phyloP scores from a whole-genome alignment of 2,113 vertebrate genomes.

The Callionymus lyra region DNA sequence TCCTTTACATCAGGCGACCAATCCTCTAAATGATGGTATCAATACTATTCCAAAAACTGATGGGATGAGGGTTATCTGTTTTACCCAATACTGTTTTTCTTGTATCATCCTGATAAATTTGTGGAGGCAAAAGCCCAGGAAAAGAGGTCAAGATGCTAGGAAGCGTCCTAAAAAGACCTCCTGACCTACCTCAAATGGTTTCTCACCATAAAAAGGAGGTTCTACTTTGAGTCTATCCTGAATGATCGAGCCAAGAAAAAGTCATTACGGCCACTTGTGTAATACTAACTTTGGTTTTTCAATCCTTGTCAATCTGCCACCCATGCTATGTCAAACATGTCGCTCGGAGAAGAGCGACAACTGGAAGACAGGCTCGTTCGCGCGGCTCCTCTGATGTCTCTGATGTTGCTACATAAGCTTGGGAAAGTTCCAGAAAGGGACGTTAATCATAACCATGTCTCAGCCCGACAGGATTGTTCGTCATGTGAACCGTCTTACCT shows the following conservation, averaged over 20 bases:
- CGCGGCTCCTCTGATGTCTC: slow-evolving; percentile 45
- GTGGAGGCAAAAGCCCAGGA: no score
- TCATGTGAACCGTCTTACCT: slow-evolving; percentile 33
- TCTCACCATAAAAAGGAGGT: no score
- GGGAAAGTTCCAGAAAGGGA: slow-evolving; percentile 44
- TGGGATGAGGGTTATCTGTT: no score
- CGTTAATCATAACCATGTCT: slow-evolving; percentile 50
- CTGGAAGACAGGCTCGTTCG: slow-evolving; percentile 41
- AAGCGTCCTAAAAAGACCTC: no score
- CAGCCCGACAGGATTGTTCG: slow-evolving; percentile 30
- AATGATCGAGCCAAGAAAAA: slow-evolving; percentile 46
- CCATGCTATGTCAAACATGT: slow-evolving; percentile 30
- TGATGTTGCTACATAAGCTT: slow-evolving; percentile 53
- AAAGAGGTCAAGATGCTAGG: no score
- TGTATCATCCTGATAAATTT: no score
- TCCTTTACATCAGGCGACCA: no score
- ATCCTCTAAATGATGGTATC: no score
- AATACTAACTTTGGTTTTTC: slow-evolving; percentile 32
- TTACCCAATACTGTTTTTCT: no score
- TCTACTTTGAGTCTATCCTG: no score
- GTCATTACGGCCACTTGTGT: slow-evolving; percentile 33
- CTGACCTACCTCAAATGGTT: no score
- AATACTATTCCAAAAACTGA: no score
- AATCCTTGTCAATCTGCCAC: slow-evolving; percentile 27
- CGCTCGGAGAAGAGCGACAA: slow-evolving; percentile 35